Evolutionary conservation across 2,113 vertebrate species (phyloP), one percentile per base, ranked within the genome.

Genomic region (Taxidea taxus): DNA sequence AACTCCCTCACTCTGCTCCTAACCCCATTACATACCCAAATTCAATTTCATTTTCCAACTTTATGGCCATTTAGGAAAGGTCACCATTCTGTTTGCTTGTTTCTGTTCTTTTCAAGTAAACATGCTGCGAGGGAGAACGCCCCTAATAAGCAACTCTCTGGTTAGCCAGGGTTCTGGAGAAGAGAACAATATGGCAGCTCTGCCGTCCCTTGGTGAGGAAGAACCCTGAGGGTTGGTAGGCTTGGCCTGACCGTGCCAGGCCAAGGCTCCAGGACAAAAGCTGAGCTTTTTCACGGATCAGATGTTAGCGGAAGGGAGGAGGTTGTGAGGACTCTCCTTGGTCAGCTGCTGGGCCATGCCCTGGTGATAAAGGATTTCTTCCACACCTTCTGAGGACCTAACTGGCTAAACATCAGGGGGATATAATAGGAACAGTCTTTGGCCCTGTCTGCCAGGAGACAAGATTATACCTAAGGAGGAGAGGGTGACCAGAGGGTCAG

Each of bases 11-110:
- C 87, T 96, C 86, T 97, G 80, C 89, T 56, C 37, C 94, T 95
- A 93, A 94, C 90, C 75, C 89, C 84, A 96, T 97, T 97, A 98
- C 95, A 97, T 97, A 97, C 98, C 97, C 95, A 97, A 98, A 98
- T 98, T 49, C 47, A 98, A 97, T 96, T 97, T 98, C 90, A 92
- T 96, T 98, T 98, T 98, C 97, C 96, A 97, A 96, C 95, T 97
- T 92, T 54, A 60, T 94, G 81, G 95, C 95, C 85, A 94, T 83
- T 96, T 96, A 97, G 94, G 81, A 95, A 97, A 97, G 95, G 97
- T 95, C 95, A 92, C 72, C 87, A 47, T 96, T 94, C 66, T 88
- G 96, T 94, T 96, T 93, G 84, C 95, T 95, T 81, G 68, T 96
- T 93, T 91, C 95, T 97, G 70, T 95, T 96, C 92, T 94, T 96